A percentile compares a stretch with the other conserved stretches of the same genome.
Evolutionary conservation across 2,888 invertebrate genomes (phyloP).

Genomic region (Scaptomyza caliginosa): DNA sequence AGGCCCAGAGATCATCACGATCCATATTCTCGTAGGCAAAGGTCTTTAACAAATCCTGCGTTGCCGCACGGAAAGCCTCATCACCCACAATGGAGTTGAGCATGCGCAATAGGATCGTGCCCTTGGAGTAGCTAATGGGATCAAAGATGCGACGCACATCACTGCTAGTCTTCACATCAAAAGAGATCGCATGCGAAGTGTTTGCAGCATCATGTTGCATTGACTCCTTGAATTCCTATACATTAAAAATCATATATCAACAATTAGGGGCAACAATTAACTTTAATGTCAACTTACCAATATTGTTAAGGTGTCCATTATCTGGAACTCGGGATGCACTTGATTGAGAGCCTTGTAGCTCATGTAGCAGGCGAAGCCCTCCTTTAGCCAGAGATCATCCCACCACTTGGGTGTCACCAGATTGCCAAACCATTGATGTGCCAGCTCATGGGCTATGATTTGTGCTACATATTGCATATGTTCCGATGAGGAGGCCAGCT

Average conservation of each 20-base stretch:
- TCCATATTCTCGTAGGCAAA: slow-evolving; percentile 87
- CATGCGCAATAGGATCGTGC: slow-evolving; percentile 90
- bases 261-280: accelerated
- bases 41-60: slow-evolving; percentile 85
- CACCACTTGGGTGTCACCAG: slow-evolving; percentile 91
- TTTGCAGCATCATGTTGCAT: slow-evolving; percentile 87
- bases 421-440: slow-evolving; percentile 94
- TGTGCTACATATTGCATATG: slow-evolving; percentile 88
- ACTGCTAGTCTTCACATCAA: slow-evolving; percentile 86
- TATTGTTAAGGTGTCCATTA: slow-evolving; percentile 86
- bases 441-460: slow-evolving; percentile 90
- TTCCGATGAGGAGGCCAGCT: slow-evolving; percentile 84
- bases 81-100: slow-evolving; percentile 89
- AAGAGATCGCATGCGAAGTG: slow-evolving; percentile 88
- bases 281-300: slow-evolving; percentile 42
- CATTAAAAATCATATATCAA: neutral
- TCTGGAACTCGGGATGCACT: slow-evolving; percentile 86
- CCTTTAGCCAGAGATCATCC: slow-evolving; percentile 89
- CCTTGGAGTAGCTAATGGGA: slow-evolving; percentile 89
- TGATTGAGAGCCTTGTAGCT: slow-evolving; percentile 83
- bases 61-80: slow-evolving; percentile 85
- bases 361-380: slow-evolving; percentile 86
- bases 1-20: slow-evolving; percentile 88
- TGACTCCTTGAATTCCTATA: slow-evolving; percentile 85
- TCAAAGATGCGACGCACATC: slow-evolving; percentile 89